Evolutionary conservation across 2,888 invertebrate species (phyloP), one percentile per base, ranked within the genome.

Genomic region (Amiota mariae): DNA sequence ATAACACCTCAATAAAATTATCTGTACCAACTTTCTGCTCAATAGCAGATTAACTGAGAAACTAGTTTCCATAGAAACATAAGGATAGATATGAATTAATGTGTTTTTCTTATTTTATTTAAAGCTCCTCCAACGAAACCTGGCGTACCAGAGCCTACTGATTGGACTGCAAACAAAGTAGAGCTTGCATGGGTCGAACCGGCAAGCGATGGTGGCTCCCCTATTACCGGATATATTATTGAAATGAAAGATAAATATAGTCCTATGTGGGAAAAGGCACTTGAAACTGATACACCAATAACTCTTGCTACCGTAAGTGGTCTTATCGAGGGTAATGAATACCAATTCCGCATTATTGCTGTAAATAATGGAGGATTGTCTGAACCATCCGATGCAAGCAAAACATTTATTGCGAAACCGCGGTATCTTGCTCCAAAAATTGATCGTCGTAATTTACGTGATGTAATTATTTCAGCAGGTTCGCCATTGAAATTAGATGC

Each of bases 331-430:
- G 98, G 98, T 81, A 97, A 97, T 88, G 98, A 98, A 88, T 98
- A 98, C 89, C 98, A 98, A 90, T 99, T 98, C 94, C 94, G 98
- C 48, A 95, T 99, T 48, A 93, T 97, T 80, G 99, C 99, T 10
- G 92, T 98, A 72, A 99, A 99, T 91, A 96, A 97, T 89, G 98
- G 97, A 11, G 99, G 99, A 0, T 94, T 94, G 87, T 96, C 98
- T 84, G 96, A 97, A 82, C 97, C 98, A 0, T 97, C 97, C 10
- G 96, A 96, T 73, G 92, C 95, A 24, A 95, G 96, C 90, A 96
- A 96, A 90, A 93, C 93, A 85, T 96, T 97, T 90, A 91, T 93
- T 73, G 96, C 96, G 72, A 96, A 96, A 88, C 96, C 97, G 0
- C 92, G 97, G 78, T 96, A 94, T 91, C 91, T 98, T 89, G 97